Conservation (phyloP, 2,797 vertebrate species). For the Semaprochilodus insignis region DNA sequence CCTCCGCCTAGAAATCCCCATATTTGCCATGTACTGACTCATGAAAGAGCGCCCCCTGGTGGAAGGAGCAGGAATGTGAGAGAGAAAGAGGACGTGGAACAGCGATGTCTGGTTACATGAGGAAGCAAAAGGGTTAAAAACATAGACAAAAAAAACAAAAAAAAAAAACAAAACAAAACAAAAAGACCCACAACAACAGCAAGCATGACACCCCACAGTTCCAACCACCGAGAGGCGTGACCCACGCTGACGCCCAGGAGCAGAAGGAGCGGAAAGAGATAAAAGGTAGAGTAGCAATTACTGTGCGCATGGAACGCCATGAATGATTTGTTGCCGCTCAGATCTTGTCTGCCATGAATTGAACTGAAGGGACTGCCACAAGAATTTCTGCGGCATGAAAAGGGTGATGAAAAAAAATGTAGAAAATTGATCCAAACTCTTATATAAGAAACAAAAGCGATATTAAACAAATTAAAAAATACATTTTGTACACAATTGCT, state of each 20-base stretch:
- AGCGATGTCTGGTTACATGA: conserved; percentile 61
- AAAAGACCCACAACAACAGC: conserved; percentile 44
- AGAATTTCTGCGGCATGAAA: neutral
- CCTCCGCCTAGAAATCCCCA: conserved; percentile 69
- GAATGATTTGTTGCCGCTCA: conserved; percentile 4
- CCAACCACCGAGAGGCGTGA: conserved; percentile 35
- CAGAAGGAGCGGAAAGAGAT: neutral
- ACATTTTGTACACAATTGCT: neutral
- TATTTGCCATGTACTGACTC: conserved; percentile 71
- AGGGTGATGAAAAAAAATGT: neutral
- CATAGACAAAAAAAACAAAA: conserved; percentile 19
- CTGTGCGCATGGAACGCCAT: neutral
- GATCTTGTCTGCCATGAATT: neutral
- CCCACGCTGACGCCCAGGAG: neutral
- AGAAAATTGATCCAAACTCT: no score
- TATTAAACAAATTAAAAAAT: neutral
- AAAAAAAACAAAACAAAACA: no score
- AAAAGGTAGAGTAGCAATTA: conserved; percentile 6
- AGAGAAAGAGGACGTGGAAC: conserved; percentile 46
- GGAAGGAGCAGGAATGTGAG: conserved; percentile 60
- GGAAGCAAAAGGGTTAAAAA: conserved; percentile 50
- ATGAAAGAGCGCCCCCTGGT: conserved; percentile 68
- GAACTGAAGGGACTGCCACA: neutral
- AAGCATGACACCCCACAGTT: conserved; percentile 34
- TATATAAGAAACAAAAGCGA: neutral